Evolutionary conservation across 2,797 vertebrate genomes (phyloP).

Genomic region (Menidia menidia): DNA sequence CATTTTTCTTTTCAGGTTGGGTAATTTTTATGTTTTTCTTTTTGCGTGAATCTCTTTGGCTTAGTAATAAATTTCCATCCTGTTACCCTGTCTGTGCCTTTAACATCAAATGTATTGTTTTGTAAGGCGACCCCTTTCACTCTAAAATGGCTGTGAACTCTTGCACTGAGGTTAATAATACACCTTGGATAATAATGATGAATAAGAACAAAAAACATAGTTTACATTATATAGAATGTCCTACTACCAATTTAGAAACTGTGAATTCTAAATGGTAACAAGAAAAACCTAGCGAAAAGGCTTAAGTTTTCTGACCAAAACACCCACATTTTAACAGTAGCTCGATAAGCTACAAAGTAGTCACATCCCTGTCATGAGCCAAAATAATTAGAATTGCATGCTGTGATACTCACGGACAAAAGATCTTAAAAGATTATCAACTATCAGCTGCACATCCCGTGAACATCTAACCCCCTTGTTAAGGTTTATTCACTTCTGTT

Average conservation of each 20-base stretch:
- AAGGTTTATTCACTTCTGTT: not conserved
- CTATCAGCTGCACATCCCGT: not conserved
- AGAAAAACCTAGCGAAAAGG: not conserved
- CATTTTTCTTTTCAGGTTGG: not conserved
- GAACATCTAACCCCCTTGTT: conserved; percentile 2
- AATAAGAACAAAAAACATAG: not conserved
- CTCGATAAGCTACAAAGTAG: conserved; percentile 43
- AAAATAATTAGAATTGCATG: conserved; percentile 48
- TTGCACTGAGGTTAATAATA: too few species aligned
- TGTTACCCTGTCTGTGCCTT: too few species aligned
- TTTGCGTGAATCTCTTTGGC: too few species aligned
- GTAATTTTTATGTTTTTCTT: too few species aligned
- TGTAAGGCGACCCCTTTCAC: too few species aligned
- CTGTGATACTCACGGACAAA: conserved; percentile 1
- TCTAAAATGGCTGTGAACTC: too few species aligned
- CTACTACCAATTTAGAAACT: not conserved
- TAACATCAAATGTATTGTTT: too few species aligned
- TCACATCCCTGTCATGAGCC: conserved; percentile 49
- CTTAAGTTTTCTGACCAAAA: conserved; percentile 6
- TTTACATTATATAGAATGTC: not conserved
- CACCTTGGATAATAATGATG: not conserved
- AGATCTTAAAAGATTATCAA: not conserved
- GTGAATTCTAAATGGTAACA: not conserved
- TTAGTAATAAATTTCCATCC: too few species aligned
- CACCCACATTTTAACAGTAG: conserved; percentile 48